Evolutionary conservation across 2,113 vertebrate genomes (phyloP).

Genomic region (Laterallus jamaicensis): DNA sequence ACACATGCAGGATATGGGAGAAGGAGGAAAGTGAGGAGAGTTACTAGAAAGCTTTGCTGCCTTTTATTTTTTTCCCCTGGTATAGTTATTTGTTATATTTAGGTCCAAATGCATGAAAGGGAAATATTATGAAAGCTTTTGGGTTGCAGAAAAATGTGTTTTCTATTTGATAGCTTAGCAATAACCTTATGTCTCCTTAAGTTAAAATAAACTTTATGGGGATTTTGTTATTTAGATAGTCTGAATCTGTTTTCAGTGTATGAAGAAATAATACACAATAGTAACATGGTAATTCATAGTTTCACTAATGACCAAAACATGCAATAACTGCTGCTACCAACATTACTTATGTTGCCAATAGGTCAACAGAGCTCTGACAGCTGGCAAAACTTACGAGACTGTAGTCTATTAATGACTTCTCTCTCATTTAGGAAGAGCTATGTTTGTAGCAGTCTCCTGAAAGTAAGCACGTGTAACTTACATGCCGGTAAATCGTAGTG

Average conservation of each 20-base stretch:
- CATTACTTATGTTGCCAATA: not conserved
- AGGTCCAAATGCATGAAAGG: not conserved
- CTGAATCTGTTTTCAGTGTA: not conserved
- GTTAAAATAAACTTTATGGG: not conserved
- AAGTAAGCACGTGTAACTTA: not conserved
- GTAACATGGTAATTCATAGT: not conserved
- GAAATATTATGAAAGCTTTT: not conserved
- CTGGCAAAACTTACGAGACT: not conserved
- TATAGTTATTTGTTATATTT: not conserved
- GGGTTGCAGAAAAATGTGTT: not conserved
- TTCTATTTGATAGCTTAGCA: not conserved
- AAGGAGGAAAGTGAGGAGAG: not conserved
- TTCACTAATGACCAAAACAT: not conserved
- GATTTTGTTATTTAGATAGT: not conserved
- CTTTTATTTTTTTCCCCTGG: rapidly evolving
- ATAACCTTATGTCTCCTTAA: not conserved
- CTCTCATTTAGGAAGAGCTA: not conserved
- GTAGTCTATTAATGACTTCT: not conserved
- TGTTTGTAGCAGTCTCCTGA: not conserved
- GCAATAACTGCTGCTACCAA: not conserved
- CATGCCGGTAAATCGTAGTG: not conserved
- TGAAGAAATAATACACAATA: not conserved
- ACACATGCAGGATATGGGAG: not conserved
- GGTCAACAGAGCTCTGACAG: not conserved
- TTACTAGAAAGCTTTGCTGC: not conserved